A percentile compares a stretch with the other conserved stretches of the same genome.
Conservation (phyloP, 2,797 vertebrate genomes). For the Gouania willdenowi region DNA sequence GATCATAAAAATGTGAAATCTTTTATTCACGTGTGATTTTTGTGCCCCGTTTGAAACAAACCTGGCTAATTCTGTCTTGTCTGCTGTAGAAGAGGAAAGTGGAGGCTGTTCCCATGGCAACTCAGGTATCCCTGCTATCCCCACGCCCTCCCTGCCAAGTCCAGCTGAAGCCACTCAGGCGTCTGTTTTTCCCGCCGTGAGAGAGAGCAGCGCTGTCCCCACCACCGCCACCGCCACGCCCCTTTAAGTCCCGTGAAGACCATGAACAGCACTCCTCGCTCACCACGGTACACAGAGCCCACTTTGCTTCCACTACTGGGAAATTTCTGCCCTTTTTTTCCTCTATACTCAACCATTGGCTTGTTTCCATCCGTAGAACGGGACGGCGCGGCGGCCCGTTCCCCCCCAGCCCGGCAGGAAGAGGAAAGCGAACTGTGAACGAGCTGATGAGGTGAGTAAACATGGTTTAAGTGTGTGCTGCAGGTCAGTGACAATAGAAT, state of each 20-base stretch:
- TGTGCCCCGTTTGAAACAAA: not conserved
- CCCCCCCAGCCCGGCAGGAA: constrained; percentile 85
- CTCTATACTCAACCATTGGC: not conserved
- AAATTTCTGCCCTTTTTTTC: not conserved
- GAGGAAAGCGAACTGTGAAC: constrained; percentile 85
- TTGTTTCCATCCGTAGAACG: constrained; percentile 70
- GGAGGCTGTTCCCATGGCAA: constrained; percentile 79
- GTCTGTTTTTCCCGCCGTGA: constrained; percentile 83
- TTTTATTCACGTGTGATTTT: too few relatives aligned
- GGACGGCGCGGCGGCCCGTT: constrained; percentile 81
- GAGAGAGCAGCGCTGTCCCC: too few relatives aligned
- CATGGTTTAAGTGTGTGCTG: not conserved
- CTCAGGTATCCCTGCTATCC: constrained; percentile 81
- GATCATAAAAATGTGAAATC: too few relatives aligned
- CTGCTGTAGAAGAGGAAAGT: constrained; percentile 88
- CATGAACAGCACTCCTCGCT: constrained; percentile 73
- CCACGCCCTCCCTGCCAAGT: constrained; percentile 80
- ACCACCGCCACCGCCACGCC: too few relatives aligned
- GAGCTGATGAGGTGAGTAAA: constrained; percentile 81
- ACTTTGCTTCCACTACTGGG: not conserved
- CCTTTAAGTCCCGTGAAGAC: constrained; percentile 76
- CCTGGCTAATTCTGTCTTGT: constrained; percentile 9
- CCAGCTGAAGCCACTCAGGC: constrained; percentile 84
- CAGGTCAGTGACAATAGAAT: too few relatives aligned
- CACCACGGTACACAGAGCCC: constrained; percentile 62